These are phyloP conservation scores for Perca fluviatilis DNA, from an alignment of 2,113 vertebrate species.

Conservation along the genomic window DNA sequence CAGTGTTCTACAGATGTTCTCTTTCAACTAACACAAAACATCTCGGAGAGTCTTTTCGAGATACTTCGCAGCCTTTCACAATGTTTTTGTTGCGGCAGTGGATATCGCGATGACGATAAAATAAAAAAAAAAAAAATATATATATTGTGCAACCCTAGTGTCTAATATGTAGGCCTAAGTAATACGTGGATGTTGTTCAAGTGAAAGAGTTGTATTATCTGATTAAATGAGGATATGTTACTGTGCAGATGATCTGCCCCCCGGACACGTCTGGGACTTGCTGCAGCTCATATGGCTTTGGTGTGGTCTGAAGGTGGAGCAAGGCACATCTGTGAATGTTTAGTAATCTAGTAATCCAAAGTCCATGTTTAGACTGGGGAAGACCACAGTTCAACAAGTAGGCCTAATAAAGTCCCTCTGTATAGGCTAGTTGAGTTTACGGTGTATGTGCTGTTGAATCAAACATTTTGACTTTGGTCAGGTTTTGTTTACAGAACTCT, in stretches of 20 bases:
- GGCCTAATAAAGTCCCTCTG: background rate
- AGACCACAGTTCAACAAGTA: background rate
- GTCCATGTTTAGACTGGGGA: slow-evolving; percentile 7
- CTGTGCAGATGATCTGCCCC: background rate
- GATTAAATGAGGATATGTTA: background rate
- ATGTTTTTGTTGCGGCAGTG: too few species aligned
- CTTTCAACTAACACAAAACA: too few species aligned
- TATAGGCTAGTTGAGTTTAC: background rate
- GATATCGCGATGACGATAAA: too few species aligned
- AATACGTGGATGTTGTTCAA: background rate
- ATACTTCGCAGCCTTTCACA: too few species aligned
- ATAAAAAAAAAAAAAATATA: too few species aligned
- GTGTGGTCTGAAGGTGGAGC: slow-evolving; percentile 35
- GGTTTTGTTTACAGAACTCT: background rate
- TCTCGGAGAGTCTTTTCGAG: too few species aligned
- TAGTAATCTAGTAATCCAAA: slow-evolving; percentile 11
- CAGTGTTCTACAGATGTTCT: too few species aligned
- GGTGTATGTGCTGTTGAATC: background rate
- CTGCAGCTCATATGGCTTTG: background rate
- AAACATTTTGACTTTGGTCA: background rate
- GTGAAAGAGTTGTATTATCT: background rate
- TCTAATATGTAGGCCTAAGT: background rate
- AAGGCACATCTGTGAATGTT: slow-evolving; percentile 33
- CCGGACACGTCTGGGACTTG: background rate
- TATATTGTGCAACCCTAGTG: too few species aligned